Base-by-base conservation (phyloP, 1,140 invertebrate species). In the Nasonia vitripennis region DNA sequence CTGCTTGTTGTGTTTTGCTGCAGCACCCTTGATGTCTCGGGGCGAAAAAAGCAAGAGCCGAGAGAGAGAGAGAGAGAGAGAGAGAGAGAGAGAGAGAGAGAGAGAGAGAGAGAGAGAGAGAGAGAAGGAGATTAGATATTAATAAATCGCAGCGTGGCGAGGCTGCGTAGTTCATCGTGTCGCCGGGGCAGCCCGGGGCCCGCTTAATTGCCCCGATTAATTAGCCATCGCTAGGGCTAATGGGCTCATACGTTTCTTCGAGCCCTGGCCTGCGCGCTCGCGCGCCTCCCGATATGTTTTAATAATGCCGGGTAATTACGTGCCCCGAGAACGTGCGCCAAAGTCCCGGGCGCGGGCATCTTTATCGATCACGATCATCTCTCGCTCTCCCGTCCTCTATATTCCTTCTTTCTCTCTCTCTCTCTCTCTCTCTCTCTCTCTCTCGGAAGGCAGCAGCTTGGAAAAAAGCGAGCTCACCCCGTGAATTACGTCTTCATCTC, bases 141-240 rank as follows among this genome's bases (percentile, higher is more conserved):
- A 91, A 91, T 91, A 91, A 91, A 91, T 91, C 86, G 89, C 82
- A 80, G 75, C 78, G 87, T 87, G 84, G 87, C 85, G 81, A 80
- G 74, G 78, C 74, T 37, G 86, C 89, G 90, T 91, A 91, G 89
- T 90, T 91, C 90, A 91, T 90, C 87, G 87, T 87, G 89, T 91
- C 89, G 70, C 88, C 88, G 87, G 55, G 17, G 2, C 55, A 75
- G 73, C 62, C 78, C 70, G 55, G 55, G 37, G 81, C 78, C 81
- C 83, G 84, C 87, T 90, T 91, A 91, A 91, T 91, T 90, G 90
- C 89, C 87, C 89, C 89, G 90, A 91, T 91, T 90, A 91, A 91
- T 91, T 91, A 91, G 89, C 87, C 89, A 90, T 87, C 86, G 87
- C 88, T 88, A 89, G 84, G 71, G 87, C 87, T 90, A 90, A 91